Base-by-base conservation (phyloP, 1,140 invertebrate species). In the Phymorhynchus buccinoides region DNA sequence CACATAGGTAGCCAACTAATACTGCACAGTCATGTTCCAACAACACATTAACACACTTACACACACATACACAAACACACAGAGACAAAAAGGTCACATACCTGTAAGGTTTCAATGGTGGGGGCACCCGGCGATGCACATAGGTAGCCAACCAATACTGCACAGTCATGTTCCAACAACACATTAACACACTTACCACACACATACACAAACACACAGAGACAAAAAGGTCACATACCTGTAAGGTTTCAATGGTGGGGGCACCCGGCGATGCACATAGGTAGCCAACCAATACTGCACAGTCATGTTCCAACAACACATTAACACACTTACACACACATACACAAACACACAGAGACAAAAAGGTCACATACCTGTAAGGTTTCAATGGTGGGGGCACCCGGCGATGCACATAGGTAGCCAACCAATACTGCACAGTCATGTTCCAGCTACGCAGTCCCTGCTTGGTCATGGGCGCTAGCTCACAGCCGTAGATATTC, bases 211-310 rank as follows among this genome's bases (percentile, higher is more conserved):
- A 18, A 12, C 6, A 16, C n/a, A 44, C n/a, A 30, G 32, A n/a
- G n/a, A n/a, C n/a, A n/a, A n/a, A n/a, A n/a, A n/a, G n/a, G n/a
- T n/a, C 12, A 85, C 62, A 42, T 48, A 90, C 88, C 87, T 86
- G 84, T 87, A 86, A 30, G 86, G 83, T 86, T 89, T 89, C 6
- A 89, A 83, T 37, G 68, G 18, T 32, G 83, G 68, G 2, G 97
- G 96, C 88, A 97, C 96, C 88, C 96, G 94, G 89, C 96, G 97
- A 91, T 98, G 98, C 1, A 99, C 95, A 90, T 96, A 96, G 52
- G 95, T 95, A 16, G 97, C 97, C 88, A 99, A 95, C 98, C 98
- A 99, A 92, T 97, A 99, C 91, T 99, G 98, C 4, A 99, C 96
- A 56, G 96, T 97, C 88, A 96, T 97, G 92, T 99, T 99, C 98